Percentiles rank a stretch among this genome's conserved stretches.
Evolutionary conservation across 2,888 invertebrate species (phyloP).

Genomic region (Hylaea fasciaria): DNA sequence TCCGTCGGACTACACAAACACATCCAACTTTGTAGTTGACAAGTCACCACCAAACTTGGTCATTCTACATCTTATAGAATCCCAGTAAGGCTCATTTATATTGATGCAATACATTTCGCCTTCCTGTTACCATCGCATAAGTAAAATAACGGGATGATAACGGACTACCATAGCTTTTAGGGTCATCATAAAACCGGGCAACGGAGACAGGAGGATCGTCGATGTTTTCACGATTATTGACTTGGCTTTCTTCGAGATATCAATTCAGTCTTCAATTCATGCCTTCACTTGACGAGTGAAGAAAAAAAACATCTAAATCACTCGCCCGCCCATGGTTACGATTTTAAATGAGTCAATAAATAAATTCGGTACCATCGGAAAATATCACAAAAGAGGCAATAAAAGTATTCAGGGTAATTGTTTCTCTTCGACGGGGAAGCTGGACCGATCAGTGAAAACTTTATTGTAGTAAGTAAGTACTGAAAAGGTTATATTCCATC

Average conservation of each 20-base stretch:
- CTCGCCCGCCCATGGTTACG: too few relatives aligned
- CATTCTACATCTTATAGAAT: slow-evolving; percentile 2
- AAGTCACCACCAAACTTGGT: slow-evolving; percentile 1
- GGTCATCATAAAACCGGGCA: slow-evolving; percentile 32
- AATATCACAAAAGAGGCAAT: too few relatives aligned
- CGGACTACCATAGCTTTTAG: slow-evolving; percentile 22
- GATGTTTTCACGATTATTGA: slow-evolving; percentile 32
- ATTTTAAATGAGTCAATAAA: too few relatives aligned
- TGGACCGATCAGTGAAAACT: too few relatives aligned
- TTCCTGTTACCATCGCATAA: slow-evolving; percentile 16
- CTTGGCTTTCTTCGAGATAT: slow-evolving; percentile 9
- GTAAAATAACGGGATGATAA: slow-evolving; percentile 34
- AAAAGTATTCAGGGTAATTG: too few relatives aligned
- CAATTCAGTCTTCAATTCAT: not conserved
- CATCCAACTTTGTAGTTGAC: not conserved
- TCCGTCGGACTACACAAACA: too few relatives aligned
- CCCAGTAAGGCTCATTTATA: slow-evolving; percentile 8
- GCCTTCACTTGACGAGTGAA: not conserved
- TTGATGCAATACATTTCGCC: slow-evolving; percentile 15
- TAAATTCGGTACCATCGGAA: too few relatives aligned
- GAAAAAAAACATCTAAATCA: not conserved
- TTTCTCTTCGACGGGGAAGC: too few relatives aligned
- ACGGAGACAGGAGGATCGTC: slow-evolving; percentile 21
- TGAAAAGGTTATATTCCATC: too few relatives aligned
- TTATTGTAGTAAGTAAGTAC: too few relatives aligned